Conservation (phyloP, 2,113 vertebrate species). For the Mirza zaza region DNA sequence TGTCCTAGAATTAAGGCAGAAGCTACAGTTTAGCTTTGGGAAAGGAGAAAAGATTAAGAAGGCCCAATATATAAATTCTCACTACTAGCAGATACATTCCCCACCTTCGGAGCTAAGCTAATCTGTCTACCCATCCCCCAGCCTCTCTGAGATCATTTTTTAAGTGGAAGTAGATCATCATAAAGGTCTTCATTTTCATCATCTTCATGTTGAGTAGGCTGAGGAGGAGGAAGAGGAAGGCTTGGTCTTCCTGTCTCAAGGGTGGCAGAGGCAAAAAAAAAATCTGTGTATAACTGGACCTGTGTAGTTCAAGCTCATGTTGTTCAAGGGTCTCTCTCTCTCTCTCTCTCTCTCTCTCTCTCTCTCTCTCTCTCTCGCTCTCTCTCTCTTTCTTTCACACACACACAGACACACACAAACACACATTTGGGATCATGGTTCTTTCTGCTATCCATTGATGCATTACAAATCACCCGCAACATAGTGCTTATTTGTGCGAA, state of each 20-base stretch:
- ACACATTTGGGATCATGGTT: not conserved
- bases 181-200: not conserved
- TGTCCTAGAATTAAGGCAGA: slow-evolving; percentile 16
- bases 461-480: not conserved
- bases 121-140: slow-evolving; percentile 37
- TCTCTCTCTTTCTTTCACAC: too few relatives aligned
- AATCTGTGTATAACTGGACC: not conserved
- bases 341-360: too few relatives aligned
- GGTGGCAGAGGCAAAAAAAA: not conserved
- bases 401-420: fast-evolving
- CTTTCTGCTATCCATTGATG: not conserved
- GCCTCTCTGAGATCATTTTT: slow-evolving; percentile 46
- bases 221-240: not conserved
- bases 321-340: not conserved
- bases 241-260: not conserved
- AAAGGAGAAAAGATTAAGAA: slow-evolving; percentile 73
- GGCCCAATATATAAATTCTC: slow-evolving; percentile 57
- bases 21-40: slow-evolving; percentile 26
- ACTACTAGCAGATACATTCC: slow-evolving; percentile 62
- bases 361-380: too few relatives aligned
- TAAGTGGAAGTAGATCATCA: not conserved
- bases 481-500: not conserved
- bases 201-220: not conserved
- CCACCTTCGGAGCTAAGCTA: slow-evolving; percentile 12
- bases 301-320: not conserved